Conservation (phyloP, 2,888 invertebrate genomes). For the Schizaphis graminum region DNA sequence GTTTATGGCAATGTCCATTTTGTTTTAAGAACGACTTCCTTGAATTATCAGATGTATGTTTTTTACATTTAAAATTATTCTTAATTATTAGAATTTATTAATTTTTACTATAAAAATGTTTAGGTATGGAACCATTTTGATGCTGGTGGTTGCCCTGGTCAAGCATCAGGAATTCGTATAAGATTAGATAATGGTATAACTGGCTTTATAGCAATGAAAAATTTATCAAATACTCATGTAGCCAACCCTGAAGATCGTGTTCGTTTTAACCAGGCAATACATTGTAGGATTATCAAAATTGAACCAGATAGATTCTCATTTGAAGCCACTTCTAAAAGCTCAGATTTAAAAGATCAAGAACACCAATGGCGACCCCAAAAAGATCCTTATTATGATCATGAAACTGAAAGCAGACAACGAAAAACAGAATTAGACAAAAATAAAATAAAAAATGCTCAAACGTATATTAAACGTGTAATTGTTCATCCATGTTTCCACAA, state of each 20-base stretch:
- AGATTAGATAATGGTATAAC: constrained; percentile 92
- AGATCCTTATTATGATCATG: constrained; percentile 92
- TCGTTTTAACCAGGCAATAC: constrained; percentile 84
- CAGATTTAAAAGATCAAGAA: constrained; percentile 91
- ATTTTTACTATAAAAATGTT: constrained; percentile 15
- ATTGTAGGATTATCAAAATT: constrained; percentile 93
- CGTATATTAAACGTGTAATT: constrained; percentile 95
- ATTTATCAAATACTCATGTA: constrained; percentile 93
- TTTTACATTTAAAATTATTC: constrained; percentile 9
- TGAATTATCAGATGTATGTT: constrained; percentile 84
- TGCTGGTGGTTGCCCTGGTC: constrained; percentile 94
- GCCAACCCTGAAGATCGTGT: constrained; percentile 94
- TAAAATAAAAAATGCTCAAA: constrained; percentile 84
- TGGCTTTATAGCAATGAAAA: constrained; percentile 94
- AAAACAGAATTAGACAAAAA: constrained; percentile 85
- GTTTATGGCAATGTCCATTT: constrained; percentile 97
- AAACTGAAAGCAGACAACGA: constrained; percentile 83
- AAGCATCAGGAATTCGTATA: constrained; percentile 91
- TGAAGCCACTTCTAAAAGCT: constrained; percentile 93
- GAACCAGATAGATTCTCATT: constrained; percentile 94
- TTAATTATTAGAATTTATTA: constrained; percentile 40
- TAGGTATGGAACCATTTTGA: constrained; percentile 98
- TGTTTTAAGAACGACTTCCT: constrained; percentile 96
- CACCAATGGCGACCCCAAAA: constrained; percentile 91
- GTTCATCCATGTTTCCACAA: constrained; percentile 98